phyloP scores from a whole-genome alignment of 37 sponge, comb jelly and placozoan species.

The Agelas oroides region DNA sequence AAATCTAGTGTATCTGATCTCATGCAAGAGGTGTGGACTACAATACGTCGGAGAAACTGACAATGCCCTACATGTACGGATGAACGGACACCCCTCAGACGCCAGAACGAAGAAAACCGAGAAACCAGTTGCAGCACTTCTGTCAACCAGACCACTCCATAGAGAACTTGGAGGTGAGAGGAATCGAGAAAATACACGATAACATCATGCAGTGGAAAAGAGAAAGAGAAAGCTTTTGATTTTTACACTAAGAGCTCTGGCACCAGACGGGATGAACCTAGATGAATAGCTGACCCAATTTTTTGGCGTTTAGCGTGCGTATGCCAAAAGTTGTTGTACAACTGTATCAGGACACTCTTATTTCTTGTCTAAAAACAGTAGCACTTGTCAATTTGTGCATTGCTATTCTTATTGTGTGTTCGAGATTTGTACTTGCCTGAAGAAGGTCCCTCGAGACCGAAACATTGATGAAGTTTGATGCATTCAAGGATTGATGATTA shows the following conservation, averaged over 20 bases:
- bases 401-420: too few relatives aligned
- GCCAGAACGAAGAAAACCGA: background rate
- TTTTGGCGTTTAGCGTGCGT: too few relatives aligned
- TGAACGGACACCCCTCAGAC: conserved; percentile 16
- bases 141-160: background rate
- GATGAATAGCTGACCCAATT: background rate
- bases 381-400: too few relatives aligned
- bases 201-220: background rate
- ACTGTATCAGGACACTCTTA: too few relatives aligned
- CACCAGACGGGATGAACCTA: conserved; percentile 12
- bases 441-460: too few relatives aligned
- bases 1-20: conserved; percentile 14
- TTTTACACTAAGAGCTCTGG: conserved; percentile 12
- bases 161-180: background rate
- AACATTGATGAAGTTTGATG: too few relatives aligned
- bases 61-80: background rate
- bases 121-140: conserved; percentile 17
- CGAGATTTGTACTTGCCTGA: too few relatives aligned
- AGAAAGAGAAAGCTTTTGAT: conserved; percentile 13
- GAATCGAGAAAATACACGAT: background rate
- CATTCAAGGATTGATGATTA: too few relatives aligned
- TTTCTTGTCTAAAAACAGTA: too few relatives aligned
- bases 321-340: too few relatives aligned
- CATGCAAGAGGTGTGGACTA: background rate
- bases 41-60: conserved; percentile 26